phyloP scores from a whole-genome alignment of 1,140 invertebrate species.

The Rhynchophorus ferrugineus region DNA sequence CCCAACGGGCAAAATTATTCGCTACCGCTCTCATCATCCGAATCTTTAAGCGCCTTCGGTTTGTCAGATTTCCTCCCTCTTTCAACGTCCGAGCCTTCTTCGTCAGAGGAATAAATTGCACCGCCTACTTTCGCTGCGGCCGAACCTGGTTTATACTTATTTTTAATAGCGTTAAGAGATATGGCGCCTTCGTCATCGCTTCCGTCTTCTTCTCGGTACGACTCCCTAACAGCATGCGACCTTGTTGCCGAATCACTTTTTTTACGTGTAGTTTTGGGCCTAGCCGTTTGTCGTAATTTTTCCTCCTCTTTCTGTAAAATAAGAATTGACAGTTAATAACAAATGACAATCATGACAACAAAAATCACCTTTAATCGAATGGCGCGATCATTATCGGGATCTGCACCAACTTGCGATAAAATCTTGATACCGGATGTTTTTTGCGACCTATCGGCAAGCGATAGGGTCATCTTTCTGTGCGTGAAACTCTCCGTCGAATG shows the following conservation, averaged over 20 bases:
- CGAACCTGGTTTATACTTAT: constrained; percentile 72
- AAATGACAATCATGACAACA: constrained; percentile 8
- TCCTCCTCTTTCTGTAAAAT: constrained; percentile 84
- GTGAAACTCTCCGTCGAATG: constrained; percentile 98
- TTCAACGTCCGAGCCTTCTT: constrained; percentile 82
- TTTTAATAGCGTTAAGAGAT: constrained; percentile 90
- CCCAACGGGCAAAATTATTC: no score
- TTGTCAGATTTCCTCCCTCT: constrained; percentile 68
- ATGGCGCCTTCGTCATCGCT: constrained; percentile 87
- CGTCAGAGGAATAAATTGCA: constrained; percentile 87
- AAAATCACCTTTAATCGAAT: constrained; percentile 77
- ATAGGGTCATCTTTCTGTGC: constrained; percentile 97
- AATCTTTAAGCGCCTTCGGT: constrained; percentile 69
- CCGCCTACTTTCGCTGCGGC: constrained; percentile 42
- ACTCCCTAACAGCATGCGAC: constrained; percentile 40
- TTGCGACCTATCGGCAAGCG: constrained; percentile 91
- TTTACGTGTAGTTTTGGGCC: constrained; percentile 52
- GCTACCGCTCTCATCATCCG: constrained; percentile 47
- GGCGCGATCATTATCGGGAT: constrained; percentile 86
- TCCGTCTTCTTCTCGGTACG: constrained; percentile 64
- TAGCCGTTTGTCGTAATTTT: constrained; percentile 75
- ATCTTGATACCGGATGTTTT: constrained; percentile 97
- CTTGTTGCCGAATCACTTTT: constrained; percentile 50
- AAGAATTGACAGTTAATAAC: constrained; percentile 3
- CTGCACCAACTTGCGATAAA: constrained; percentile 84